Percentiles rank a stretch among this genome's conserved stretches.
Conservation (phyloP, 2,888 invertebrate species). For the Xestoiulus laeticollis region DNA sequence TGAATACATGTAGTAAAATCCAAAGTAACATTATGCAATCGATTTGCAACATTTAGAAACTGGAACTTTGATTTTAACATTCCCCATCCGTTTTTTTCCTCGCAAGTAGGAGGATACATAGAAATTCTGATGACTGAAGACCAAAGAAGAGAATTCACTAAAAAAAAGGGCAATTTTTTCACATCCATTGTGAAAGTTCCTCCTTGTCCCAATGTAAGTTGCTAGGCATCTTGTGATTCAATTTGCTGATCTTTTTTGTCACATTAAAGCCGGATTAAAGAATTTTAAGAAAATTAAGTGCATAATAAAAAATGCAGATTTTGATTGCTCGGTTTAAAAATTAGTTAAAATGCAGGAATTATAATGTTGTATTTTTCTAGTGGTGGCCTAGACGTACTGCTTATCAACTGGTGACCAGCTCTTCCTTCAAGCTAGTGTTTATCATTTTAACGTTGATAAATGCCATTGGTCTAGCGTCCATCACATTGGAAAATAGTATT, state of each 20-base stretch:
- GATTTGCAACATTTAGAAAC: too few relatives aligned
- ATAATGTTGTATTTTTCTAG: background rate
- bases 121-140: slow-evolving; percentile 29
- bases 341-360: too few relatives aligned
- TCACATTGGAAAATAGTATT: background rate
- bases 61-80: background rate
- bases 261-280: background rate
- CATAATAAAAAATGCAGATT: too few relatives aligned
- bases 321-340: too few relatives aligned
- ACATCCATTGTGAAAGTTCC: too few relatives aligned
- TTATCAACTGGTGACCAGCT: background rate
- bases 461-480: background rate
- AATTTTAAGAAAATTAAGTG: too few relatives aligned
- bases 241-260: background rate
- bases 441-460: background rate
- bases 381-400: background rate
- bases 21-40: too few relatives aligned
- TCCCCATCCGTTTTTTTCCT: background rate
- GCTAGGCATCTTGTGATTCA: background rate
- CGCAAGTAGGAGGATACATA: slow-evolving; percentile 41
- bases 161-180: background rate
- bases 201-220: background rate
- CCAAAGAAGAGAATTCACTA: background rate
- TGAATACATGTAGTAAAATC: too few relatives aligned
- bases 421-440: background rate